Evolutionary conservation across 2,888 invertebrate genomes (phyloP), one percentile per base, ranked within the genome.

Genomic region (Lepidocyrtinus sp.): DNA sequence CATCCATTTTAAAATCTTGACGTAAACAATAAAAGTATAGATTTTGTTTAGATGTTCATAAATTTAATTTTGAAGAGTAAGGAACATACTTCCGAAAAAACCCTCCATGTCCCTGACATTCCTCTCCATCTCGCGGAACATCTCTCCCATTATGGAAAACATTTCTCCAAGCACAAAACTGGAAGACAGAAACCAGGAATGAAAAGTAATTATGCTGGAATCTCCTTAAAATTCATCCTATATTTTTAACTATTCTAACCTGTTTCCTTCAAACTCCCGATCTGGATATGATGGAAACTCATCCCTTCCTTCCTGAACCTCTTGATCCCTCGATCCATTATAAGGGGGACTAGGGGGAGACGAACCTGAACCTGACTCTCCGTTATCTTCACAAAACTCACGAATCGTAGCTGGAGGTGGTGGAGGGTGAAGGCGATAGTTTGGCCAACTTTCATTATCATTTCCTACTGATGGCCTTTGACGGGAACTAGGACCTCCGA

Each of bases 81-180:
- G 21, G 1, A 17, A 46, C 64, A 25, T 70, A 76, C 78, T 46
- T n/a, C 36, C 36, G 67, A 78, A 78, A 27, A 68, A 36, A 46
- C 63, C 12, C 7, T 78, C 78, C 27, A 78, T 24, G 12, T 78
- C 78, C 25, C 27, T 22, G 61, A 73, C 65, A 9, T 68, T 68
- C n/a, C 72, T 67, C 24, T 78, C 78, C 78, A 78, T 78, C 15
- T 78, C 78, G 5, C 36, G 19, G 21, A 78, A 73, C 73, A 78
- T 68, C 24, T 78, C 62, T 3, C 65, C 73, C 72, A 78, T 72
- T 21, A 36, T 36, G 0, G 59, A 27, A 24, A 78, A 73, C 46
- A 73, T 15, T 62, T 75, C 45, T 5, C 75, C 62, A 45, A 75
- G 69, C 3, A 75, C 27, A 21, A 69, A 75, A 0, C 61, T 59